phyloP scores from a whole-genome alignment of 2,113 vertebrate species.

The Petaurus breviceps region DNA sequence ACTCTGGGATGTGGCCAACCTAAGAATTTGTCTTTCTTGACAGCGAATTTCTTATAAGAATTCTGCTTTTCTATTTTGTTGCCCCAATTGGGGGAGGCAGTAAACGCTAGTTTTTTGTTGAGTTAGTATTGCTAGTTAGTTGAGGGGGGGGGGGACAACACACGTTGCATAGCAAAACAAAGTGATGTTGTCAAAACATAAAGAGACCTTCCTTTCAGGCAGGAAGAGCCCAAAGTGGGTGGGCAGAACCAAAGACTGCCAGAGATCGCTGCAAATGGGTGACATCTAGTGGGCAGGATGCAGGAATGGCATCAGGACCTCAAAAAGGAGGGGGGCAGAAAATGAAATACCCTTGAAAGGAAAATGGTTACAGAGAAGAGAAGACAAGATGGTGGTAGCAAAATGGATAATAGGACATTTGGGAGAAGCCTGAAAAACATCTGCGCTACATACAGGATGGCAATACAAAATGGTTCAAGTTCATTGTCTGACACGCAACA shows the following conservation, averaged over 20 bases:
- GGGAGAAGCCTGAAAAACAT: not conserved
- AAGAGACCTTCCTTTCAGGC: not conserved
- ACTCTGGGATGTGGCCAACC: not conserved
- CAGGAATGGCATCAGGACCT: not conserved
- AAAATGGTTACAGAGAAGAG: not conserved
- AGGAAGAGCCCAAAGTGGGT: not conserved
- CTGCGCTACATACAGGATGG: not conserved
- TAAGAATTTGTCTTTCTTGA: not conserved
- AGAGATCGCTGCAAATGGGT: not conserved
- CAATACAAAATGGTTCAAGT: not conserved
- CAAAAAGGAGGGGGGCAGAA: not conserved
- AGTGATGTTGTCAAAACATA: not conserved
- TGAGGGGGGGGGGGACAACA: no score
- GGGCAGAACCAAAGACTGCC: not conserved
- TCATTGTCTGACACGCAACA: not conserved
- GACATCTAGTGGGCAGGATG: not conserved
- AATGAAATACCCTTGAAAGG: not conserved
- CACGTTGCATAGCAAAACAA: not conserved
- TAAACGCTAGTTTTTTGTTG: no score
- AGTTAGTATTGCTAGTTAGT: no score
- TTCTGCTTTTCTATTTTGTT: not conserved
- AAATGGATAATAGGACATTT: not conserved
- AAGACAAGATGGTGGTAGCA: not conserved
- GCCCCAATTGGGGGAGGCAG: no score
- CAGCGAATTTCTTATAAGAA: not conserved